A percentile compares a stretch with the other conserved stretches of the same genome.
Evolutionary conservation across 2,888 invertebrate species (phyloP).

Genomic region (Torymus texanus): DNA sequence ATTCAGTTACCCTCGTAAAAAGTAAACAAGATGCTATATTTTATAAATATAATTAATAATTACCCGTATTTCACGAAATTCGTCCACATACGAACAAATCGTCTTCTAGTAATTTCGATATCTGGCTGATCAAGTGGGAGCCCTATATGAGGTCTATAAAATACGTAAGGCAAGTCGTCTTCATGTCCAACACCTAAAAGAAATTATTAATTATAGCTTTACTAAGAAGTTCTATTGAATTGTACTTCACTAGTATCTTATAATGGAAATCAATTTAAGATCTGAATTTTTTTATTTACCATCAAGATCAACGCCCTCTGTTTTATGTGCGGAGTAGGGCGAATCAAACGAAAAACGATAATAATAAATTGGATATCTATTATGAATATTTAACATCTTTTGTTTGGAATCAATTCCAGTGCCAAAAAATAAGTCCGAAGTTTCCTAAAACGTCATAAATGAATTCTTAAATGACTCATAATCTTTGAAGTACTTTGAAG

Average conservation of each 20-base stretch:
- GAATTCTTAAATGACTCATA: no score
- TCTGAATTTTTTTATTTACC: conserved; percentile 44
- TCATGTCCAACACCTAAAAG: conserved; percentile 78
- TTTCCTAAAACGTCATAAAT: conserved; percentile 42
- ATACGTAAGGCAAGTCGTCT: conserved; percentile 79
- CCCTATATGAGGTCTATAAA: conserved; percentile 70
- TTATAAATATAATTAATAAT: conserved; percentile 4
- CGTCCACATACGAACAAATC: conserved; percentile 79
- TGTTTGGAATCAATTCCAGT: conserved; percentile 62
- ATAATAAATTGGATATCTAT: conserved; percentile 60
- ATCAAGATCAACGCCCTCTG: conserved; percentile 22
- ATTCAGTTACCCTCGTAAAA: no score
- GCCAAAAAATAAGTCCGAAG: conserved; percentile 54
- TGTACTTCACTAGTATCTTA: neutral
- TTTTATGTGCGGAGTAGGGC: conserved; percentile 47
- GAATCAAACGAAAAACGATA: conserved; percentile 60
- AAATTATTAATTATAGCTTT: conserved; percentile 1
- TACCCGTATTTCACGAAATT: conserved; percentile 77
- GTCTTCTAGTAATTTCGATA: conserved; percentile 71
- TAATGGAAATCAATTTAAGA: neutral
- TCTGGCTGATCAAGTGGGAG: conserved; percentile 59
- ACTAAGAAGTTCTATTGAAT: no score
- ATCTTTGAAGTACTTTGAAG: no score
- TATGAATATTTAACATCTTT: conserved; percentile 48
- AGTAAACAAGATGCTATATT: neutral